These are phyloP conservation scores for Eciton burchellii DNA, from an alignment of 1,140 invertebrate species.

Conservation along the genomic window DNA sequence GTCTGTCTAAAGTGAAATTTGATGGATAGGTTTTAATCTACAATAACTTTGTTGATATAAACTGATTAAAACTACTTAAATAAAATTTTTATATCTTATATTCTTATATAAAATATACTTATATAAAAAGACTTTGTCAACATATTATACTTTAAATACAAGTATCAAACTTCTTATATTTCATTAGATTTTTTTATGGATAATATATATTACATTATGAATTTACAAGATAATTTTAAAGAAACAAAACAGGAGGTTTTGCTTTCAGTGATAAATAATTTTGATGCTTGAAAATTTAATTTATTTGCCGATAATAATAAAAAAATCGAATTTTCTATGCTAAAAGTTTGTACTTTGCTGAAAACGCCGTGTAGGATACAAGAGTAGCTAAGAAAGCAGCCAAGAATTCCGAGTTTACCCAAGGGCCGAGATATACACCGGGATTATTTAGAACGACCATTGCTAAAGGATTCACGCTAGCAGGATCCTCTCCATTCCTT, in stretches of 20 bases:
- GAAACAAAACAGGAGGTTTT: background rate
- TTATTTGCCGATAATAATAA: slow-evolving; percentile 36
- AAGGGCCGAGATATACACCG: slow-evolving; percentile 95
- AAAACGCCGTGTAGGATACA: slow-evolving; percentile 95
- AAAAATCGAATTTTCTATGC: slow-evolving; percentile 73
- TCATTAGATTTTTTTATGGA: background rate
- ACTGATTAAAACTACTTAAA: background rate
- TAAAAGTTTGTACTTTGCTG: slow-evolving; percentile 92
- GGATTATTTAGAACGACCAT: slow-evolving; percentile 92
- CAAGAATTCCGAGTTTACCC: slow-evolving; percentile 96
- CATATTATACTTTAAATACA: background rate
- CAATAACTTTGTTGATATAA: slow-evolving; percentile 4
- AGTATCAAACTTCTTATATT: slow-evolving; percentile 5
- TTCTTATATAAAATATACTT: background rate
- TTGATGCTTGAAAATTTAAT: slow-evolving; percentile 30
- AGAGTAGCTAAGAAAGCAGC: slow-evolving; percentile 92
- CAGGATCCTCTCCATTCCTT: slow-evolving; percentile 89
- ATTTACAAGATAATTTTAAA: slow-evolving; percentile 3
- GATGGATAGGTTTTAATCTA: background rate
- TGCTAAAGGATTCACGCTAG: slow-evolving; percentile 90
- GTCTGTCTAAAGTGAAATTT: background rate
- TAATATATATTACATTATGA: background rate
- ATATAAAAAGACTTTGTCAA: background rate
- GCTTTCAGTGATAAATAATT: slow-evolving; percentile 15
- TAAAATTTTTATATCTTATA: too few relatives aligned